phyloP scores from a whole-genome alignment of 2,113 vertebrate species.

The Macrotis lagotis region DNA sequence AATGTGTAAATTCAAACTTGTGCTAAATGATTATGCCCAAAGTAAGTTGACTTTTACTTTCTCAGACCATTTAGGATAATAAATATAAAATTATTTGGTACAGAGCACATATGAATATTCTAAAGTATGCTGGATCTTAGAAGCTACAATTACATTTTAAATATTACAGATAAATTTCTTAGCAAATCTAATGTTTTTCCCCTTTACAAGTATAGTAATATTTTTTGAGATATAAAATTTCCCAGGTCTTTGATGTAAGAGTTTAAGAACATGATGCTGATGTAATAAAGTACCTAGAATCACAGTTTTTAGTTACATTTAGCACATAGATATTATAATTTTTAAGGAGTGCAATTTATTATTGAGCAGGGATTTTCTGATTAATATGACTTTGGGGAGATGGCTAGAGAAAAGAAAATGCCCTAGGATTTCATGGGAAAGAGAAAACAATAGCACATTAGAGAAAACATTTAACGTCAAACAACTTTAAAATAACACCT shows the following conservation, averaged over 20 bases:
- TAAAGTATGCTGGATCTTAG: neutral
- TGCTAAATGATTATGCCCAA: neutral
- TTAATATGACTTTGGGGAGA: neutral
- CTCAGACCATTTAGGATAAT: neutral
- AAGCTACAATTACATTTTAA: constrained; percentile 8
- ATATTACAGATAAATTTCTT: constrained; percentile 2
- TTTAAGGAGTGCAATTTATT: neutral
- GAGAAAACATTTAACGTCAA: neutral
- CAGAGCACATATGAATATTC: neutral
- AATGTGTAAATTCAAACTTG: constrained; percentile 35
- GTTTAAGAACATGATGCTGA: neutral
- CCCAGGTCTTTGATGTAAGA: neutral
- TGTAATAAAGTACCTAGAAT: neutral
- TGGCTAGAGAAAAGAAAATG: neutral
- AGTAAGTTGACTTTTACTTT: neutral
- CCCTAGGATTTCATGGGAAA: neutral
- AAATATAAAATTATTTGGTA: neutral
- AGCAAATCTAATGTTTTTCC: neutral
- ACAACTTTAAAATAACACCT: neutral
- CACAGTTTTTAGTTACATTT: constrained; percentile 16
- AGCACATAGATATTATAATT: constrained; percentile 1
- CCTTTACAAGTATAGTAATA: neutral
- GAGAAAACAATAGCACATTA: no score
- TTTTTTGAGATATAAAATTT: constrained; percentile 14
- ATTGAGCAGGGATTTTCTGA: neutral